These are phyloP conservation scores for Hippoglossus hippoglossus DNA, from an alignment of 2,797 vertebrate genomes.

Conservation along the genomic window DNA sequence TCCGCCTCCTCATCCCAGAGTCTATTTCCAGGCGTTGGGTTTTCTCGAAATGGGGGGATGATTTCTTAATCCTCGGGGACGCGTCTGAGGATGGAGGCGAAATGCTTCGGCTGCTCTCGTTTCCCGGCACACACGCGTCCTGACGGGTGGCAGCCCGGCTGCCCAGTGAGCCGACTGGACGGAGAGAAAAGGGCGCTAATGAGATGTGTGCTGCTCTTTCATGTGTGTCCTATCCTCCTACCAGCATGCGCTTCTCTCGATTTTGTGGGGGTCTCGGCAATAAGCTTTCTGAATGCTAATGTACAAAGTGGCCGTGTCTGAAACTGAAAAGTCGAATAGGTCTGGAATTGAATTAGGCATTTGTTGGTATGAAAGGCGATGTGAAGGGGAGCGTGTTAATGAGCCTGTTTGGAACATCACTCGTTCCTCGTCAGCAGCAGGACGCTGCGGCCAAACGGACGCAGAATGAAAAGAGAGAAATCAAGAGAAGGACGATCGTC, in stretches of 20 bases:
- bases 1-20: slow-evolving; percentile 40
- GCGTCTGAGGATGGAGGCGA: slow-evolving; percentile 38
- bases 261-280: slow-evolving; percentile 45
- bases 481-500: background rate
- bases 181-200: slow-evolving; percentile 57
- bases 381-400: slow-evolving; percentile 55
- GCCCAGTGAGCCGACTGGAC: slow-evolving; percentile 47
- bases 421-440: slow-evolving; percentile 11
- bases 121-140: slow-evolving; percentile 21
- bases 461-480: background rate
- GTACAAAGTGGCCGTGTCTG: slow-evolving; percentile 56
- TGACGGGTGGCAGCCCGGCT: slow-evolving; percentile 45
- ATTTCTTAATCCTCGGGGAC: slow-evolving; percentile 70
- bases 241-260: slow-evolving; percentile 43
- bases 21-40: slow-evolving; percentile 56
- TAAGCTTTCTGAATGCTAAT: slow-evolving; percentile 32
- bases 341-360: slow-evolving; percentile 53
- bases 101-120: slow-evolving; percentile 43
- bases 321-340: slow-evolving; percentile 43
- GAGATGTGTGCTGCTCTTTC: slow-evolving; percentile 59
- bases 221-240: slow-evolving; percentile 55
- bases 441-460: slow-evolving; percentile 17
- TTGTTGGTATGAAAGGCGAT: slow-evolving; percentile 30
- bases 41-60: slow-evolving; percentile 56
- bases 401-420: slow-evolving; percentile 50